Conservation (phyloP, 2,888 invertebrate species). For the Trichogramma dendrolimi region DNA sequence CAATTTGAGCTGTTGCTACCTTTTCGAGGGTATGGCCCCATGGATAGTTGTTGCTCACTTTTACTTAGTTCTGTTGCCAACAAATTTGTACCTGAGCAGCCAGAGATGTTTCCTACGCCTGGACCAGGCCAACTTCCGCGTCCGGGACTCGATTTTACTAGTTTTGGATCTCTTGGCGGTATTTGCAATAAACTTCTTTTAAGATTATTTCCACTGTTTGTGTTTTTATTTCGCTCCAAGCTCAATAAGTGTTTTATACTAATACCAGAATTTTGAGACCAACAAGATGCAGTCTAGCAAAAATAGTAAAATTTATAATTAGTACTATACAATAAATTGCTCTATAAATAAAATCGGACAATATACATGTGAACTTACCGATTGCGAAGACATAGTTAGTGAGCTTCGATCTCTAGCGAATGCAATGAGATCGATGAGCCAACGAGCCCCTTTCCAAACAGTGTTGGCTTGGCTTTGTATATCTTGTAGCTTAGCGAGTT, state of each 20-base stretch:
- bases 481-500: slow-evolving; percentile 75
- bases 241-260: slow-evolving; percentile 50
- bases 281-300: not conserved
- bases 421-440: slow-evolving; percentile 93
- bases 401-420: slow-evolving; percentile 79
- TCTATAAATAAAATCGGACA: not conserved
- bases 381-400: slow-evolving; percentile 33
- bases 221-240: slow-evolving; percentile 48
- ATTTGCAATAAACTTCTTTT: slow-evolving; percentile 63
- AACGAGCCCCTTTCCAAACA: slow-evolving; percentile 90
- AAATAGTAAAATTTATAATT: not conserved
- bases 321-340: not conserved
- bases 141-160: slow-evolving; percentile 71
- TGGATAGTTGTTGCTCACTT: slow-evolving; percentile 70
- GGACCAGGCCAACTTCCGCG: slow-evolving; percentile 86
- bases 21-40: slow-evolving; percentile 43
- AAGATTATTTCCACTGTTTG: slow-evolving; percentile 45
- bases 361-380: slow-evolving; percentile 34
- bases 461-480: slow-evolving; percentile 80
- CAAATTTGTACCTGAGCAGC: slow-evolving; percentile 54
- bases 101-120: slow-evolving; percentile 57
- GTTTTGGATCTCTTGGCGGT: slow-evolving; percentile 69
- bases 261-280: slow-evolving; percentile 40
- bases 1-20: slow-evolving; percentile 43
- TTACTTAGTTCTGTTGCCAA: slow-evolving; percentile 72